Conservation (phyloP, 2,113 vertebrate species). For the Brachypteracias leptosomus region DNA sequence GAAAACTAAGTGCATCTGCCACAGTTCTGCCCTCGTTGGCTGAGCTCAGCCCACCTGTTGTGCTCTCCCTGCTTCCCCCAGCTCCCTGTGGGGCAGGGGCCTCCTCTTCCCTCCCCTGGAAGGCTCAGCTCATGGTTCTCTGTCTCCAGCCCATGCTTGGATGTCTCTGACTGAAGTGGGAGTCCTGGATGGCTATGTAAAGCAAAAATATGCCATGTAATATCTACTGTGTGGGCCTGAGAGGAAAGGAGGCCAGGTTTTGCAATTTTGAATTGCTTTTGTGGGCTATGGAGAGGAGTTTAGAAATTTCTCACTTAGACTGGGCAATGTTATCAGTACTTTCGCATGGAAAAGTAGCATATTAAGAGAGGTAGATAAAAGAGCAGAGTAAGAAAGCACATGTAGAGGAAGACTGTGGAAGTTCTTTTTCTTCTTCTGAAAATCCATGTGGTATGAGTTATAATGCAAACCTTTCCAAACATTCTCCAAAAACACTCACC, state of each 20-base stretch:
- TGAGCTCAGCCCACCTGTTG: background rate
- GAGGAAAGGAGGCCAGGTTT: background rate
- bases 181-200: background rate
- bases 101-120: background rate
- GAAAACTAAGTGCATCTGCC: background rate
- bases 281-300: background rate
- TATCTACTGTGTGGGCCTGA: background rate
- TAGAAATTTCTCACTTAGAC: background rate
- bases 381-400: background rate
- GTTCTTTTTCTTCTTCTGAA: background rate
- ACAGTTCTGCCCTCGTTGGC: background rate
- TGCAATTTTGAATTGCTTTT: background rate
- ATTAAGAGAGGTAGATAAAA: background rate
- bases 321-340: background rate
- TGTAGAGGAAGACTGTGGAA: background rate
- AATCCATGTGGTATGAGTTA: slow-evolving; percentile 16
- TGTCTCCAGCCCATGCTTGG: background rate
- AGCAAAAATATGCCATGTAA: background rate
- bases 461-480: background rate
- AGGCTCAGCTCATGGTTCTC: background rate
- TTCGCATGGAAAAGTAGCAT: background rate
- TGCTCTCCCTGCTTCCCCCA: background rate
- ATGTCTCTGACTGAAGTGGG: background rate
- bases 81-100: background rate
- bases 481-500: background rate